A percentile compares a stretch with the other conserved stretches of the same genome.
phyloP scores from a whole-genome alignment of 2,797 vertebrate species.

The Scolopax rusticola region DNA sequence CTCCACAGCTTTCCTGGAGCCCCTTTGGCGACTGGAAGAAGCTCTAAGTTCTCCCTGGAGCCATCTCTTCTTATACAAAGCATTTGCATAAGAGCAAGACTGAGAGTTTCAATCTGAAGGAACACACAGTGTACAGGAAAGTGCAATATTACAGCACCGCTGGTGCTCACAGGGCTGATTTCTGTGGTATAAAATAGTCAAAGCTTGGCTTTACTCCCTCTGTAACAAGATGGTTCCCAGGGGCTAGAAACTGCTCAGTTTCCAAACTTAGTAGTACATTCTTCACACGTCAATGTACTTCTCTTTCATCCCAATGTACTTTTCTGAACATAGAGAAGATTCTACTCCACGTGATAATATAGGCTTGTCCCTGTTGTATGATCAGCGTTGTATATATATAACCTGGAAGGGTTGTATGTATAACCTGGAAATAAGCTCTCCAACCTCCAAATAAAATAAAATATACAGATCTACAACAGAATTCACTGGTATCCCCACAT shows the following conservation, averaged over 20 bases:
- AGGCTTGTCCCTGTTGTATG: background rate
- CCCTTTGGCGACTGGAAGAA: background rate
- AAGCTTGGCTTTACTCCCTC: background rate
- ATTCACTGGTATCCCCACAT: background rate
- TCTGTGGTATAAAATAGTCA: background rate
- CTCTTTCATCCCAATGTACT: background rate
- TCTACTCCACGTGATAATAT: background rate
- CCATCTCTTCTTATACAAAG: background rate
- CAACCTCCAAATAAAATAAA: background rate
- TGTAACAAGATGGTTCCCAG: background rate
- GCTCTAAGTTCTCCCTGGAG: background rate
- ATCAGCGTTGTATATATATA: background rate
- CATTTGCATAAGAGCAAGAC: background rate
- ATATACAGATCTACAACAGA: background rate
- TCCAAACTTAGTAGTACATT: background rate
- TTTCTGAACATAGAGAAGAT: background rate
- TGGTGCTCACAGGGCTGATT: background rate
- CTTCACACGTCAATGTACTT: background rate
- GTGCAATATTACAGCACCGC: background rate
- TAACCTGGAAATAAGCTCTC: background rate
- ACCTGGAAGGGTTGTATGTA: background rate
- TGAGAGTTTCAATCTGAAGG: background rate
- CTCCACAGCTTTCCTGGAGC: background rate
- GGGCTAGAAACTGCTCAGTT: background rate
- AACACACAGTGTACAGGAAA: background rate